Percentiles rank a stretch among this genome's conserved stretches.
Evolutionary conservation across 2,113 vertebrate genomes (phyloP).

Genomic region (Tonatia bakeri): DNA sequence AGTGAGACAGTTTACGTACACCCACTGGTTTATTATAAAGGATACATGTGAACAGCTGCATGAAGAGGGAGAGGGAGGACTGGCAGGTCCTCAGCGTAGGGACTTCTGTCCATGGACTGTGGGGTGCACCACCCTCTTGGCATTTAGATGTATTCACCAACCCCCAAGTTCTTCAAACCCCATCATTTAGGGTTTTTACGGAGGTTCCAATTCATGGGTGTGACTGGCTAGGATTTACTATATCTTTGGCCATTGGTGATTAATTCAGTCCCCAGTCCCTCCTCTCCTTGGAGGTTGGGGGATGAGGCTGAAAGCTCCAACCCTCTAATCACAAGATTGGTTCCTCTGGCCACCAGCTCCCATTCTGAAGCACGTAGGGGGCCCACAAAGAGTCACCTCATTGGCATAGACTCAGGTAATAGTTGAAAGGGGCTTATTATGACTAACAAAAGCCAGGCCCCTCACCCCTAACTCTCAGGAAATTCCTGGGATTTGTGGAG

Average conservation of each 20-base stretch:
- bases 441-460: not conserved
- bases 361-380: not conserved
- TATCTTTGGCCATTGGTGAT: not conserved
- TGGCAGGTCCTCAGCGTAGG: not conserved
- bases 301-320: not conserved
- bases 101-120: not conserved
- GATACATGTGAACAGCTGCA: not conserved
- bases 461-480: not conserved
- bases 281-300: not conserved
- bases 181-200: not conserved
- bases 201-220: not conserved
- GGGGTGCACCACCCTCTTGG: not conserved
- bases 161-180: not conserved
- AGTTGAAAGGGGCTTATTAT: not conserved
- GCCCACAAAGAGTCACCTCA: not conserved
- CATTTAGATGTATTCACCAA: not conserved
- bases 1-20: not conserved
- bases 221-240: not conserved
- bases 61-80: not conserved
- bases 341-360: not conserved
- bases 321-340: not conserved
- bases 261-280: not conserved
- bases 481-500: not conserved
- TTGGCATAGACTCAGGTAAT: not conserved
- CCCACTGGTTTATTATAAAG: not conserved